These are phyloP conservation scores for Hyaena hyaena DNA, from an alignment of 2,113 vertebrate genomes.

Conservation along the genomic window DNA sequence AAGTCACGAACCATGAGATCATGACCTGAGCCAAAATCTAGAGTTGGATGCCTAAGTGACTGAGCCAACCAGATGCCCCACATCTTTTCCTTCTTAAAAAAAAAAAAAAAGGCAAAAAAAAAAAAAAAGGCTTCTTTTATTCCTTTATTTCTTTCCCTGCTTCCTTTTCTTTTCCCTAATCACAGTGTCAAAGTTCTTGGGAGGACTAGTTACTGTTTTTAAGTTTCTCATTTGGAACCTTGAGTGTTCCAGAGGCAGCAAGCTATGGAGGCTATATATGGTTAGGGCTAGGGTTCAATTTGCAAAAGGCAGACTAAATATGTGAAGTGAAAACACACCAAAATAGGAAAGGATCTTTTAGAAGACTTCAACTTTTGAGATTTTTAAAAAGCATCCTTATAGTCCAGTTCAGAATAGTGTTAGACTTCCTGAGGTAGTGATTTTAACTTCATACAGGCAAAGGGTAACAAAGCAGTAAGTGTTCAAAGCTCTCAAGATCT, in stretches of 20 bases:
- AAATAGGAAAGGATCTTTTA: neutral
- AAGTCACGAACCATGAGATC: too few species aligned
- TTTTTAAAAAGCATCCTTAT: neutral
- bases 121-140: neutral
- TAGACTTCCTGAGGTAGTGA: neutral
- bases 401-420: neutral
- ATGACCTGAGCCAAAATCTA: too few species aligned
- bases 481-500: neutral
- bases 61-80: too few species aligned
- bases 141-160: neutral
- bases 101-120: too few species aligned
- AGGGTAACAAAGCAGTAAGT: neutral
- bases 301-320: neutral
- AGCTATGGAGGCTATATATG: neutral
- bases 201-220: neutral
- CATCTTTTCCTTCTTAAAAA: neutral
- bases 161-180: neutral
- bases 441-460: neutral
- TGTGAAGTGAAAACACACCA: neutral
- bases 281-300: neutral
- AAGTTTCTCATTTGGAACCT: neutral
- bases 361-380: neutral
- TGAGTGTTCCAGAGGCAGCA: neutral
- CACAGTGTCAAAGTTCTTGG: neutral
- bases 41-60: too few species aligned